These are phyloP conservation scores for Hartigia nigra DNA, from an alignment of 2,888 invertebrate genomes.

Conservation along the genomic window DNA sequence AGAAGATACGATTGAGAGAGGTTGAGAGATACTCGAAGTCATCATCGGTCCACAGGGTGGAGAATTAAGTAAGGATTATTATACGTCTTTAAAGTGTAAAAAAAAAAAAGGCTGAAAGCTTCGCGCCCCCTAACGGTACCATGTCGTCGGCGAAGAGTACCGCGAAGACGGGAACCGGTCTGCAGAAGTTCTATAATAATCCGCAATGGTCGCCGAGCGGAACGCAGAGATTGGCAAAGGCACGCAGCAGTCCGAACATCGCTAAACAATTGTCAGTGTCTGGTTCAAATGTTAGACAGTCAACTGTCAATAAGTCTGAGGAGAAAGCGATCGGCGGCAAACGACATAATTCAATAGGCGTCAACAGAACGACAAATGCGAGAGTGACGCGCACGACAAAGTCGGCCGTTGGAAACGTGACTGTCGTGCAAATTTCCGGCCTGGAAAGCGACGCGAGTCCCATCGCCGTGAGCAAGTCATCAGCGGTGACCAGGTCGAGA, in stretches of 20 bases:
- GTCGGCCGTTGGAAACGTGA: conserved; percentile 30
- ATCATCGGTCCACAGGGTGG: background rate
- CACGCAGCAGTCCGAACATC: conserved; percentile 59
- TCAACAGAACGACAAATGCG: background rate
- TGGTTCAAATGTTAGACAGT: background rate
- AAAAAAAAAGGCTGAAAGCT: background rate
- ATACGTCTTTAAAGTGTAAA: background rate
- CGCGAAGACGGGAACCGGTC: conserved; percentile 26
- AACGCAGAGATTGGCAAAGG: conserved; percentile 50
- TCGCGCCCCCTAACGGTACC: conserved; percentile 4
- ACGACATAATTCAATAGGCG: background rate
- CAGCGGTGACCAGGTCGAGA: background rate
- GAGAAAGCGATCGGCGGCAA: conserved; percentile 15
- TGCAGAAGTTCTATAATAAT: conserved; percentile 19
- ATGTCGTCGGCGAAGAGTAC: conserved; percentile 37
- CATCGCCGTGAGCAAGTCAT: background rate
- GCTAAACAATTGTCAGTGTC: conserved; percentile 37
- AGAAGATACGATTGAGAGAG: conserved; percentile 9
- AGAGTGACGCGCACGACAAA: conserved; percentile 6
- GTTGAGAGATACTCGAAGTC: background rate
- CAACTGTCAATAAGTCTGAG: background rate
- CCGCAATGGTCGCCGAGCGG: conserved; percentile 20
- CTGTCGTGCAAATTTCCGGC: conserved; percentile 37
- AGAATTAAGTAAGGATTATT: background rate
- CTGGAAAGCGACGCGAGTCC: conserved; percentile 14